A percentile compares a stretch with the other conserved stretches of the same genome.
Conservation (phyloP, 1,140 invertebrate genomes). For the Eriosoma lanigerum region DNA sequence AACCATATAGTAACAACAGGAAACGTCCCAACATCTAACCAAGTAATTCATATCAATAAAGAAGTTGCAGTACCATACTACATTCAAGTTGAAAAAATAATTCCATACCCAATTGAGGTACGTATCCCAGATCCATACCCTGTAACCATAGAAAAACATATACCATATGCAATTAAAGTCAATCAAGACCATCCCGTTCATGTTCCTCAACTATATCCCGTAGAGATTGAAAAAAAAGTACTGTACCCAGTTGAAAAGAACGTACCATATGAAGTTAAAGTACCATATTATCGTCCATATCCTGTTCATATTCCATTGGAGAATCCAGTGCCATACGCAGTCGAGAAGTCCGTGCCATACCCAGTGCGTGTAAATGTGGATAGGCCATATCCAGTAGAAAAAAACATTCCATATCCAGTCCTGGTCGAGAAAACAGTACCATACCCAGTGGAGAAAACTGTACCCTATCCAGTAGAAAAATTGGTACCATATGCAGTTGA, state of each 20-base stretch:
- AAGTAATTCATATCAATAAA: slow-evolving; percentile 72
- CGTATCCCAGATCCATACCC: slow-evolving; percentile 2
- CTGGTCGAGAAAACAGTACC: slow-evolving; percentile 65
- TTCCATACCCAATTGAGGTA: neutral
- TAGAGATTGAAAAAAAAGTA: slow-evolving; percentile 67
- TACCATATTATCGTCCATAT: slow-evolving; percentile 29
- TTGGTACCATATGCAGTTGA: slow-evolving; percentile 68
- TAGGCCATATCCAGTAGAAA: slow-evolving; percentile 61
- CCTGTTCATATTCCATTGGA: slow-evolving; percentile 29
- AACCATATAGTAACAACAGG: neutral
- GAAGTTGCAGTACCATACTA: slow-evolving; percentile 57
- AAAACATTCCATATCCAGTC: slow-evolving; percentile 68
- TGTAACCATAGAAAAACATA: slow-evolving; percentile 11
- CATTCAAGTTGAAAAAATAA: slow-evolving; percentile 53
- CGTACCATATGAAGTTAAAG: slow-evolving; percentile 23
- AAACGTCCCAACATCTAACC: slow-evolving; percentile 61
- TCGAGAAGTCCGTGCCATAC: slow-evolving; percentile 7
- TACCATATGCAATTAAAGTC: neutral
- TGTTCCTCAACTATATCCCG: slow-evolving; percentile 65
- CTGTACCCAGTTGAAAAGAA: slow-evolving; percentile 61
- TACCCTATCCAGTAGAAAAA: slow-evolving; percentile 61
- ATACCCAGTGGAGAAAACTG: slow-evolving; percentile 56
- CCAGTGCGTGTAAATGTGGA: slow-evolving; percentile 53
- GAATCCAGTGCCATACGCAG: slow-evolving; percentile 30
- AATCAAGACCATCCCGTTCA: slow-evolving; percentile 57